These are phyloP conservation scores for Zeus faber DNA, from an alignment of 2,113 vertebrate genomes.

Conservation along the genomic window DNA sequence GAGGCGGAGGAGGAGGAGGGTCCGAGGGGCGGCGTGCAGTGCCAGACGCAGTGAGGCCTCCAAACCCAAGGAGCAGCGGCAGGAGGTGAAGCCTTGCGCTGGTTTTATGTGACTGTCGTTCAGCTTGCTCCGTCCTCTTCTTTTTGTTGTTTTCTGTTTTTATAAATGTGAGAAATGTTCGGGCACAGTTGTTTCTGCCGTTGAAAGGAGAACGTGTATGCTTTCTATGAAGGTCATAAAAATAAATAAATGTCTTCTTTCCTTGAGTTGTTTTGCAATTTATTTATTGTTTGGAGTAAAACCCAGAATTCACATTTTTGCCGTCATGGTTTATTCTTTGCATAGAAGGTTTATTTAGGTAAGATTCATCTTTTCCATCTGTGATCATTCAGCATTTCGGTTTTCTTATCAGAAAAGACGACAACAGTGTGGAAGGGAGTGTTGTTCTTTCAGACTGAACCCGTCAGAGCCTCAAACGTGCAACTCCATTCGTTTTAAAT, in stretches of 20 bases:
- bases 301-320: constrained; percentile 14
- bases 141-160: constrained; percentile 13
- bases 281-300: constrained; percentile 45
- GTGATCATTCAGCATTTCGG: too few relatives aligned
- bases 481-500: too few relatives aligned
- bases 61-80: background rate
- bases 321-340: constrained; percentile 24
- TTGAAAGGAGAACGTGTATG: constrained; percentile 46
- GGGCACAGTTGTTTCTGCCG: constrained; percentile 29
- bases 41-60: constrained; percentile 80
- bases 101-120: too few relatives aligned
- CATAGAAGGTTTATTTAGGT: too few relatives aligned
- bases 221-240: constrained; percentile 82
- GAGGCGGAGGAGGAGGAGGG: constrained; percentile 85
- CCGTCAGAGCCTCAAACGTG: too few relatives aligned
- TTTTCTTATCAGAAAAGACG: background rate
- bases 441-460: too few relatives aligned
- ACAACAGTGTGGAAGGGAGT: too few relatives aligned
- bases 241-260: constrained; percentile 36
- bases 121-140: background rate
- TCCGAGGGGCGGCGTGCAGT: constrained; percentile 84
- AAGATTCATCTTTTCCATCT: too few relatives aligned
- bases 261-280: background rate
- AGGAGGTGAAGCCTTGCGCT: constrained; percentile 10
- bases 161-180: constrained; percentile 16